Base-by-base conservation (phyloP, 2,888 invertebrate genomes). In the Serrognathus titanus region DNA sequence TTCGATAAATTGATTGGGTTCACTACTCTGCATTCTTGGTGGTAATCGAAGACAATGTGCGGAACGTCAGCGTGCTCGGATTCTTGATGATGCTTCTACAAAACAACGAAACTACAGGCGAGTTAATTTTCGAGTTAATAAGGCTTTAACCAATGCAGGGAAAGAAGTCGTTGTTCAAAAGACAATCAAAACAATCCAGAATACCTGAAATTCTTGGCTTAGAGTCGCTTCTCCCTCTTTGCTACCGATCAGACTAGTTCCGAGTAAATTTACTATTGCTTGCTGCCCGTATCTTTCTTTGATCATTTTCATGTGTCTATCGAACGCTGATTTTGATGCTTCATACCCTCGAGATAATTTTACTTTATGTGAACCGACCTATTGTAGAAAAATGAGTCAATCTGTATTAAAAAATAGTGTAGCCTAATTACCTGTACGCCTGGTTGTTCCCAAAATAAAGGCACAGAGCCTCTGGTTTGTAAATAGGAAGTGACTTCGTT, bases 371-470 rank as follows among this genome's bases (percentile, higher is more conserved):
- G 98, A 97, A 8, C 99, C 99, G 38, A 99, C 97, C 84, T 85
- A 61, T 43, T 65, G 65, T 41, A 24, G 2, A 16, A 13, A 50
- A 52, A 47, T 10, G n/a, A n/a, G n/a, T n/a, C n/a, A 4, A 50
- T 41, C 20, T 5, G 16, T 2, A 40, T 45, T 37, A 54, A 31
- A 51, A 58, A 52, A 31, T 46, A 43, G 13, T 20, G 12, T 35
- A 49, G 48, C 10, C n/a, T n/a, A 12, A 41, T 57, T 72, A 84
- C 84, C 81, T 97, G 95, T 9, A 98, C 89, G 8, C 98, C 98
- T 0, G 98, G 97, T 74, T 99, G 99, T 75, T 99, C 98, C 97
- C 98, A 99, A 79, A 99, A 99, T 16, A 99, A 80, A 0, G 99
- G 98, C 1, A 99, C 96, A 0, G 97, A 97, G 0, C 99, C 99